phyloP scores from a whole-genome alignment of 2,888 invertebrate species.

The Catocala sponsa region DNA sequence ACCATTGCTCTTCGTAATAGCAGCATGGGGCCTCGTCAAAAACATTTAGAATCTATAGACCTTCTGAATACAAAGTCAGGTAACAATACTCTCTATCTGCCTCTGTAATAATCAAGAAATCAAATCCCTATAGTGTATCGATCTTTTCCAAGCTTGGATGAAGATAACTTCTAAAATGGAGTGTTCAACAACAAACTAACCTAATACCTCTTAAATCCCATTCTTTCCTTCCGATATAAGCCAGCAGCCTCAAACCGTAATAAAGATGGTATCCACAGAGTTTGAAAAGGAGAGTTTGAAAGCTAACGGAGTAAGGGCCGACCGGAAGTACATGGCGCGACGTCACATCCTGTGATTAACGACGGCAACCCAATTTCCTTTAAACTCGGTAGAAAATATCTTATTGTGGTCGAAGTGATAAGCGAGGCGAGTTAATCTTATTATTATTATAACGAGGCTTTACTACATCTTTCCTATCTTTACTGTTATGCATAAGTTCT shows the following conservation, averaged over 20 bases:
- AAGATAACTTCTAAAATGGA: neutral
- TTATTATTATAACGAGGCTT: too few relatives aligned
- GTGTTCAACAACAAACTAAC: neutral
- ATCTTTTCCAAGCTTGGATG: too few relatives aligned
- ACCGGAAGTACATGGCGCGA: constrained; percentile 64
- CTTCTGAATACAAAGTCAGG: too few relatives aligned
- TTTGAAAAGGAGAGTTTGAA: constrained; percentile 46
- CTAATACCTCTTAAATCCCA: neutral
- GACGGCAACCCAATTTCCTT: constrained; percentile 78
- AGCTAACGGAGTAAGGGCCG: constrained; percentile 44
- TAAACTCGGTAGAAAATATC: constrained; percentile 72
- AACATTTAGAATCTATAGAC: too few relatives aligned
- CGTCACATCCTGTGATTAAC: constrained; percentile 79
- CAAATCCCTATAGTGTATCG: too few relatives aligned
- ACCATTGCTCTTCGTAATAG: too few relatives aligned
- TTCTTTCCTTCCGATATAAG: constrained; percentile 11
- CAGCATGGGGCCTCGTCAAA: too few relatives aligned
- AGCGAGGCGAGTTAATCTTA: neutral
- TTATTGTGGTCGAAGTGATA: constrained; percentile 39
- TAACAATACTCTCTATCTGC: too few relatives aligned
- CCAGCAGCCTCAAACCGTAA: constrained; percentile 40
- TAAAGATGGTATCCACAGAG: constrained; percentile 51
- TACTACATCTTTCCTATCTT: too few relatives aligned
- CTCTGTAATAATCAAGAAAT: too few relatives aligned
- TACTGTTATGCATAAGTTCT: too few relatives aligned